A percentile compares a stretch with the other conserved stretches of the same genome.
These are phyloP conservation scores for Drosophila tripunctata DNA, from an alignment of 2,888 invertebrate species.

Conservation along the genomic window DNA sequence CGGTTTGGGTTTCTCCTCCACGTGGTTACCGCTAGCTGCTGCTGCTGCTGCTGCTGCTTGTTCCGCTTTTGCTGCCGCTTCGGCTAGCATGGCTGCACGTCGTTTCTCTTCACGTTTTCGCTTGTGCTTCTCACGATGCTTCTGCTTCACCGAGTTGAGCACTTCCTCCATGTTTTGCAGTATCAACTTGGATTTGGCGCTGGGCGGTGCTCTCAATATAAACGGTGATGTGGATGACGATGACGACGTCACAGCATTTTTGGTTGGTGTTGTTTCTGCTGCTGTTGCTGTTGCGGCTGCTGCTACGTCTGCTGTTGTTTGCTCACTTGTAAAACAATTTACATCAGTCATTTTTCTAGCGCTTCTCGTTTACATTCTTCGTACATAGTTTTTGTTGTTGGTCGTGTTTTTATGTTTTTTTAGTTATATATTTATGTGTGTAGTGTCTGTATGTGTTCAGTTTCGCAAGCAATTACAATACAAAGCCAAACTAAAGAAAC, in stretches of 20 bases:
- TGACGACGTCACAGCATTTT: constrained; percentile 46
- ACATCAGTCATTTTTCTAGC: constrained; percentile 74
- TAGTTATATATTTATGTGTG: constrained; percentile 33
- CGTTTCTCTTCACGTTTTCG: constrained; percentile 81
- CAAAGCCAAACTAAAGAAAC: constrained; percentile 70
- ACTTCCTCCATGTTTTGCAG: constrained; percentile 84
- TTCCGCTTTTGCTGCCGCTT: constrained; percentile 17
- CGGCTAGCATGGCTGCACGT: constrained; percentile 70
- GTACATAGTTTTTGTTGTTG: constrained; percentile 42
- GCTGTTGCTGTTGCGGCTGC: constrained; percentile 3
- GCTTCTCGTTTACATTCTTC: constrained; percentile 41
- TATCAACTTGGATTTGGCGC: constrained; percentile 81
- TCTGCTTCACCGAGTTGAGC: constrained; percentile 82
- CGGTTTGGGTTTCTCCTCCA: constrained; percentile 46
- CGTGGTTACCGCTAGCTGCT: constrained; percentile 24
- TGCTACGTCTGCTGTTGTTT: constrained; percentile 42
- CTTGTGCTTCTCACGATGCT: constrained; percentile 82
- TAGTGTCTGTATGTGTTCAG: constrained; percentile 29
- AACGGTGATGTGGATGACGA: constrained; percentile 69
- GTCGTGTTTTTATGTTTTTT: constrained; percentile 32
- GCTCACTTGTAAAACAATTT: constrained; percentile 74
- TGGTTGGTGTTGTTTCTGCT: constrained; percentile 44
- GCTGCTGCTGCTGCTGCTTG: constrained; percentile 11
- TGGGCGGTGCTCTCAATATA: constrained; percentile 76
- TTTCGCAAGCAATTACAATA: constrained; percentile 61